Evolutionary conservation across 2,888 invertebrate genomes (phyloP), one percentile per base, ranked within the genome.

Genomic region (Balanococcus diminutus): DNA sequence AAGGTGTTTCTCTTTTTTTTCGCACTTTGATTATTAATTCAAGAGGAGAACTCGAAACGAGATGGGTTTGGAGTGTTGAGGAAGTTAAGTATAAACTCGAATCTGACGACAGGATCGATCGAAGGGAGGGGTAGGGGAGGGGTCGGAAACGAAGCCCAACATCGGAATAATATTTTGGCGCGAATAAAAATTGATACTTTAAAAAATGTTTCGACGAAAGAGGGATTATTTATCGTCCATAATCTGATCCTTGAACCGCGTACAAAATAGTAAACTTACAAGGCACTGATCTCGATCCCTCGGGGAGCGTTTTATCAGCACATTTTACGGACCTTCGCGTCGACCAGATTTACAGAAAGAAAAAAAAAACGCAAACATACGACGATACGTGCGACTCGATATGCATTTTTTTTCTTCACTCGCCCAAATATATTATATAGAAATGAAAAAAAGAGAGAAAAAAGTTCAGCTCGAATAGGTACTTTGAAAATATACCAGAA

Each of bases 401-500:
- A 51, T 51, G 51, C 51, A 51, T 19, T 51, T 51, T 42, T 42
- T 42, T 42, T 42, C 19, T 51, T 51, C 19, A 36, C 19, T 51
- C 51, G 8, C 19, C 19, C 3, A 51, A 51, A 19, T 51, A 51
- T 51, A 51, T 51, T 51, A 51, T 19, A 51, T 19, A 51, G 19
- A 51, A 51, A 51, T 51, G 51, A 51, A 51, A 51, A 19, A 51
- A 51, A 28, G 56, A 67, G 9, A 56, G 56, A 56, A 25, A 61
- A 67, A 28, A 67, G 61, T 67, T 67, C 61, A 67, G 61, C 61
- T 67, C 14, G 61, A 67, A 67, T 67, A 2, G 28, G 61, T 67
- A 25, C 61, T 67, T 67, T 67, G 61, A 67, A 28, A 67, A 11
- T 28, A 19, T 22, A 56, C 19, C 56, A 4, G n/a, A 2, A 19